Evolutionary conservation across 2,113 vertebrate genomes (phyloP), one percentile per base, ranked within the genome.

Genomic region (Entelurus aequoreus): DNA sequence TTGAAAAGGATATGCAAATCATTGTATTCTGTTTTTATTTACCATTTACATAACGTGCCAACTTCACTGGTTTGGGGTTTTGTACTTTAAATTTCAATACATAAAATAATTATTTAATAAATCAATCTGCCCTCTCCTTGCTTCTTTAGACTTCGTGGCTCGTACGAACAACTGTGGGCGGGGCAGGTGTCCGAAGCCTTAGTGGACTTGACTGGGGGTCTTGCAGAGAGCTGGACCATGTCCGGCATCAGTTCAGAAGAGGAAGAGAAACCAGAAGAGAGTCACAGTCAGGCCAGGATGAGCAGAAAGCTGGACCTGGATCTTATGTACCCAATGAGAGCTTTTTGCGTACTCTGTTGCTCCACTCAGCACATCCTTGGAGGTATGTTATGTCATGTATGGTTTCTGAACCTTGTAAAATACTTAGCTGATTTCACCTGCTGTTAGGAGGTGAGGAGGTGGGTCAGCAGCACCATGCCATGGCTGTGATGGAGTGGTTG

Each of bases 181-280:
- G 96, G 97, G 10, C 95, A 98, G 78, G 95, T 99, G 66, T 93
- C 92, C 0, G 96, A 99, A 54, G 96, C 94, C 51, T 75, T 97
- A 53, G 95, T 98, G 70, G 97, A 98, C 78, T 75, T 98, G 63
- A 96, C 93, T 0, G 96, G 96, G 2, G 92, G 94, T 49, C 80
- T 99, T 37, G 93, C 93, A 0, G 94, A 96, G 74, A 89, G 91
- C 50, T 97, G 94, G 94, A 92, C 75, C 60, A 74, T 97, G 62
- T 84, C 69, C 1, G 62, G 82, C 52, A 53, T 47, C 16, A 13
- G 58, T 0, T 78, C 76, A 12, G 85, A 70, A 46, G n/a, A 74
- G 0, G 76, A 83, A 40, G 84, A 76, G 37, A 69, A 36, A 46
- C 10, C 55, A 0, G 79, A 78, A 49, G 82, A 72, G 36, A 84